Base-by-base conservation (phyloP, 2,797 vertebrate genomes). In the Chaunax sp. region DNA sequence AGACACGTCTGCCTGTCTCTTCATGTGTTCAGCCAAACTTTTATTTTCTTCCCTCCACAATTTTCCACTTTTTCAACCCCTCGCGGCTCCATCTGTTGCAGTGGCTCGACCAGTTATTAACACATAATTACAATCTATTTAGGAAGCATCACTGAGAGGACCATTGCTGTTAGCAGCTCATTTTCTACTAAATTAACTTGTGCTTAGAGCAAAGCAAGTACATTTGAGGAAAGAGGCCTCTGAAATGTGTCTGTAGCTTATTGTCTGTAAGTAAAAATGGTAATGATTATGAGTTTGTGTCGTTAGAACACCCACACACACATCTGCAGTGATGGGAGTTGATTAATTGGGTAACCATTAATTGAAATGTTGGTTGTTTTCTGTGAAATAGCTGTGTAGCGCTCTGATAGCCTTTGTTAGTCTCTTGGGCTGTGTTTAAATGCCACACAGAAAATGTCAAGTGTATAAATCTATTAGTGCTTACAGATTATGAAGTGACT, bases 151-250 rank as follows among this genome's bases (percentile, higher is more conserved):
- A 76, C 72, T 80, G 74, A 85, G 88, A 85, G 75, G 78, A 83
- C 83, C 74, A 38, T 67, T 50, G 75, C 75, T 83, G 85, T 89
- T 87, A 78, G 71, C 53, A 70, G 74, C 84, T 84, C 80, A 87
- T 93, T 92, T 91, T 87, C 86, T 84, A 80, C 82, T 77, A 92
- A 90, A 93, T 92, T 81, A 92, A 89, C 83, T 88, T 77, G 68
- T 64, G 64, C 81, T 80, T 59, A 49, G 72, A 82, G 80, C 69
- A 50, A 71, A n/a, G 58, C 43, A 55, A 73, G 71, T 43, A 57
- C 53, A 61, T 58, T 69, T 16, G 52, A 38, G 52, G 28, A 71
- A 57, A 81, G 62, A 1, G 45, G 50, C 35, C 25, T 71, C 20
- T 18, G 55, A 69, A 78, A 73, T 77, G 60, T 72, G 77, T 68